These are phyloP conservation scores for Spondyliosoma cantharus DNA, from an alignment of 2,797 vertebrate species.

Conservation along the genomic window DNA sequence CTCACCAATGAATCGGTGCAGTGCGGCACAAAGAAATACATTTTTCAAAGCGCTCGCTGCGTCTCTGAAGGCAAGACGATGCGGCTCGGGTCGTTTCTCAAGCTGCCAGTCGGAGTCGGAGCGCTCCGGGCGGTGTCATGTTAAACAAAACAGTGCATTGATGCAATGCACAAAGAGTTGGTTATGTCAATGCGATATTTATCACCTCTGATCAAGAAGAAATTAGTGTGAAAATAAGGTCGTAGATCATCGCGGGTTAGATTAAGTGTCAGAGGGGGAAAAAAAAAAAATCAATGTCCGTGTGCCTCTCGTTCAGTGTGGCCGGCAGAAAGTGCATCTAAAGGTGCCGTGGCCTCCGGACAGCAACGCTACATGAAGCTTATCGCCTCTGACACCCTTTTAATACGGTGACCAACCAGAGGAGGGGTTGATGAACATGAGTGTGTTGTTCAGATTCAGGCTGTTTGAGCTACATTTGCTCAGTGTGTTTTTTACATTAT, in stretches of 20 bases:
- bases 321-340: constrained; percentile 67
- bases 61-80: constrained; percentile 64
- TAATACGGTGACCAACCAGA: constrained; percentile 59
- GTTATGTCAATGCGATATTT: constrained; percentile 87
- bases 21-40: constrained; percentile 56
- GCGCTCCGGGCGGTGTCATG: constrained; percentile 71
- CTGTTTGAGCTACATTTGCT: constrained; percentile 19
- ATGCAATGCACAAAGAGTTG: constrained; percentile 79
- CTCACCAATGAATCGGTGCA: constrained; percentile 18
- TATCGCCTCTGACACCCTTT: constrained; percentile 68
- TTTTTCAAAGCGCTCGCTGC: constrained; percentile 61
- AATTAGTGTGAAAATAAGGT: constrained; percentile 89
- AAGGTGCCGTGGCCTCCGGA: constrained; percentile 76
- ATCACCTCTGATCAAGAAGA: constrained; percentile 88
- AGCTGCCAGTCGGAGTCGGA: constrained; percentile 67
- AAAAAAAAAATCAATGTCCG: constrained; percentile 83
- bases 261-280: constrained; percentile 83
- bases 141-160: constrained; percentile 82
- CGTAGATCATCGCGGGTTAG: constrained; percentile 86
- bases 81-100: constrained; percentile 70
- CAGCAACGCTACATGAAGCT: constrained; percentile 63
- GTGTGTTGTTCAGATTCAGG: constrained; percentile 28
- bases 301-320: constrained; percentile 62
- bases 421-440: constrained; percentile 46
- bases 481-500: background rate